A percentile compares a stretch with the other conserved stretches of the same genome.
These are phyloP conservation scores for Haliclona indistincta DNA, from an alignment of 37 sponge, comb jelly and placozoan genomes.

Conservation along the genomic window DNA sequence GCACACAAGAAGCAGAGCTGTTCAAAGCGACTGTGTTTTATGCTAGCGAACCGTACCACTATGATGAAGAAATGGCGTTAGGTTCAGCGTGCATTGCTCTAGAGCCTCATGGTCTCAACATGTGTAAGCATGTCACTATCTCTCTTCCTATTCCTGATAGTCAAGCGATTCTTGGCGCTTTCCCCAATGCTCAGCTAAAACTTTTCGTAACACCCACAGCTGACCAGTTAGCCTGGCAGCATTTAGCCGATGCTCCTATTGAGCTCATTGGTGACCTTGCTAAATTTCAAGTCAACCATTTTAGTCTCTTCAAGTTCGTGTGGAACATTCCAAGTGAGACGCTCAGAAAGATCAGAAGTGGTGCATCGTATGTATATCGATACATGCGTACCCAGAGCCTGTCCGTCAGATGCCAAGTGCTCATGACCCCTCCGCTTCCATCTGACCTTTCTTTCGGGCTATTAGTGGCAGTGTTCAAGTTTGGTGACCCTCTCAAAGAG, in stretches of 20 bases:
- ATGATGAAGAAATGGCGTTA: neutral
- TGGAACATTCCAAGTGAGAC: slow-evolving; percentile 33
- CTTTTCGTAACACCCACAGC: slow-evolving; percentile 16
- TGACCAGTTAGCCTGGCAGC: slow-evolving; percentile 2
- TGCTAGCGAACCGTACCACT: slow-evolving; percentile 9
- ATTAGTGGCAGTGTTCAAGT: slow-evolving; percentile 47
- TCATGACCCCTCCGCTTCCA: slow-evolving; percentile 45
- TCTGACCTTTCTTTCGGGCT: slow-evolving; percentile 22
- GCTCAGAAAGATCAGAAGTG: slow-evolving; percentile 11
- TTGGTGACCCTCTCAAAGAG: slow-evolving; percentile 48
- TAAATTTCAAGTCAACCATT: slow-evolving; percentile 37
- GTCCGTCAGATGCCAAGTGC: slow-evolving; percentile 43
- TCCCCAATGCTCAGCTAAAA: slow-evolving; percentile 4
- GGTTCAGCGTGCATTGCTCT: slow-evolving; percentile 51
- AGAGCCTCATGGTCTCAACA: slow-evolving; percentile 59
- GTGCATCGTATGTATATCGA: slow-evolving; percentile 28
- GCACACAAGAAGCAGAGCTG: neutral
- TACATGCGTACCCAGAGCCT: slow-evolving; percentile 8
- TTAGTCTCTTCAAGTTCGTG: slow-evolving; percentile 51
- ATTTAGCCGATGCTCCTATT: neutral
- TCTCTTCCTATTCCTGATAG: slow-evolving; percentile 42
- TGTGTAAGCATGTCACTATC: slow-evolving; percentile 32
- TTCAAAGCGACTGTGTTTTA: slow-evolving; percentile 41
- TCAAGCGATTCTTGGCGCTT: neutral
- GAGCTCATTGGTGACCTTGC: slow-evolving; percentile 4